Evolutionary conservation across 2,888 invertebrate genomes (phyloP).

Genomic region (Poecilus cupreus): DNA sequence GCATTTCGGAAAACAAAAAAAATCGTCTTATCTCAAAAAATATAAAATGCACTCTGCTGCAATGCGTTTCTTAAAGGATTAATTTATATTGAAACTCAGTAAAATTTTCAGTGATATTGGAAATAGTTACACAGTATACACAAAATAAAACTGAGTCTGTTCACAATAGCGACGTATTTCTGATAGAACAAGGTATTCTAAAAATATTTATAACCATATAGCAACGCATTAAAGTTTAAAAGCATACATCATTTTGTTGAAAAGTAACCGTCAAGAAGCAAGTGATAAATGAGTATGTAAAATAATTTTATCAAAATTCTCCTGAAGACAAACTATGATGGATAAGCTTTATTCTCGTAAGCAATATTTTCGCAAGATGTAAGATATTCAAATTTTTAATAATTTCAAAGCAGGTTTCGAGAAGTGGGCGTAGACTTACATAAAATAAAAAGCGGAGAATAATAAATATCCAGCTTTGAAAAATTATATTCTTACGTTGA

Average conservation of each 20-base stretch:
- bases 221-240: neutral
- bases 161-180: no score
- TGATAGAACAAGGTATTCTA: no score
- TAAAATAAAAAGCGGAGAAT: constrained; percentile 10
- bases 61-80: no score
- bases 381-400: neutral
- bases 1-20: no score
- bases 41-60: no score
- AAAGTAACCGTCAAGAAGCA: neutral
- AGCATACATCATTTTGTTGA: constrained; percentile 18
- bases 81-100: no score
- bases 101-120: no score
- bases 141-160: no score
- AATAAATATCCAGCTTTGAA: neutral
- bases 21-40: no score
- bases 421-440: constrained; percentile 4
- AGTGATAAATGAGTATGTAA: constrained; percentile 8
- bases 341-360: neutral
- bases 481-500: constrained; percentile 25
- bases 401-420: constrained; percentile 19
- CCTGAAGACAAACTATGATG: constrained; percentile 12
- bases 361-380: constrained; percentile 15
- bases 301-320: constrained; percentile 16
- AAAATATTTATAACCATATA: no score
- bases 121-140: no score